These are phyloP conservation scores for Propithecus deckenii DNA, from an alignment of 2,797 vertebrate species.

Conservation along the genomic window DNA sequence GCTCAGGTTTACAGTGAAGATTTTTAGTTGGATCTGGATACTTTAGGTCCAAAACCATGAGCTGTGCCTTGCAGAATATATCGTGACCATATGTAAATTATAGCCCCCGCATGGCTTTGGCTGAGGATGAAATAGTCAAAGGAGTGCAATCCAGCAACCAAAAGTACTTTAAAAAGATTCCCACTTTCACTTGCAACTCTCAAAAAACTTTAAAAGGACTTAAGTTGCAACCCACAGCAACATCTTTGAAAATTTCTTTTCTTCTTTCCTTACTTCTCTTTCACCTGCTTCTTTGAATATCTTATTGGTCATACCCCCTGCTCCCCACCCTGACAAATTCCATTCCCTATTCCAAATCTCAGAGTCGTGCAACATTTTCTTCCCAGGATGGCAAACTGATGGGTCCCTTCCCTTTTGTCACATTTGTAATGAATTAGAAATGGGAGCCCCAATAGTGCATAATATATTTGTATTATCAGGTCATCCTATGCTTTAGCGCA, in stretches of 20 bases:
- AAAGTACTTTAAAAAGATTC: not conserved
- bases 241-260: not conserved
- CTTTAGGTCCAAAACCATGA: not conserved
- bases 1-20: not conserved
- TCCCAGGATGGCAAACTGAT: not conserved
- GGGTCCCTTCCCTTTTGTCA: not conserved
- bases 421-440: constrained; percentile 63
- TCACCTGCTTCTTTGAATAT: not conserved
- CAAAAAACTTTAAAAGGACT: not conserved
- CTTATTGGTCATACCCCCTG: fast-evolving
- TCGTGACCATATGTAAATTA: not conserved
- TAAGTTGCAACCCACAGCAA: not conserved
- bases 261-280: not conserved
- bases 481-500: constrained; percentile 72
- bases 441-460: constrained; percentile 43
- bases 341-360: not conserved
- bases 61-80: not conserved
- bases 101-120: not conserved
- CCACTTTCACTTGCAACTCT: not conserved
- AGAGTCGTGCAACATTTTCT: not conserved
- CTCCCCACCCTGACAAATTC: fast-evolving
- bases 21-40: not conserved
- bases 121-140: not conserved
- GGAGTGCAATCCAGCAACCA: not conserved
- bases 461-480: constrained; percentile 67